Base-by-base conservation (phyloP, 2,888 invertebrate species). In the Drosophila cognata region DNA sequence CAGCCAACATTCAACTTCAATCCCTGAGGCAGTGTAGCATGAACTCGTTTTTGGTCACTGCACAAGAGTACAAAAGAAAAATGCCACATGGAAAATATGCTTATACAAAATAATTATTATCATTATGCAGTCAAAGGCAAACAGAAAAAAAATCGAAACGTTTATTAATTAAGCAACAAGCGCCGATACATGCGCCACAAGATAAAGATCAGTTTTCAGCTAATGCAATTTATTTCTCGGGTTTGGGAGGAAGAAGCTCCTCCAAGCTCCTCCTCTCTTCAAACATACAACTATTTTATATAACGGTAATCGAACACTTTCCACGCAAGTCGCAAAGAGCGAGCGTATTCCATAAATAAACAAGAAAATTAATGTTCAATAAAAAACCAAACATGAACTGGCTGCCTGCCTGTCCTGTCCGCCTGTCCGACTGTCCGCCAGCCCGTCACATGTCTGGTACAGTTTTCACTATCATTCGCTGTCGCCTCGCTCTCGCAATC, bases 41-140 rank as follows among this genome's bases (percentile, higher is more conserved):
- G 87, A 88, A 90, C 87, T 84, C 63, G 75, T 83, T 79, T 86
- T 86, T 83, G 73, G 60, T 76, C 82, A 77, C 71, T 84, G 88
- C 71, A 57, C 87, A 76, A 41, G 28, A 11, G 25, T 18, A 11
- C 16, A 21, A 31, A 13, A 4, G 11, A 35, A 36, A 52, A 33
- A 29, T 33, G 52, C 58, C 52, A 58, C 41, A 53, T 57, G 36
- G n/a, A 28, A 59, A 71, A 38, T 48, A 18, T 52, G 48, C 41
- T 55, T 25, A 28, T 35, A 56, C 35, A 16, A 28, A 11, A 31
- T 67, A 33, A 51, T 57, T 33, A 71, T 71, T 31, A 51, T 57
- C 33, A 71, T 71, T 46, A 61, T 61, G 72, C 72, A 71, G 29
- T 58, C 72, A 56, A 53, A 57, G 71, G 51, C 60, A 71, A 71